Evolutionary conservation across 2,797 vertebrate genomes (phyloP).

Genomic region (Chelidonichthys spinosus): DNA sequence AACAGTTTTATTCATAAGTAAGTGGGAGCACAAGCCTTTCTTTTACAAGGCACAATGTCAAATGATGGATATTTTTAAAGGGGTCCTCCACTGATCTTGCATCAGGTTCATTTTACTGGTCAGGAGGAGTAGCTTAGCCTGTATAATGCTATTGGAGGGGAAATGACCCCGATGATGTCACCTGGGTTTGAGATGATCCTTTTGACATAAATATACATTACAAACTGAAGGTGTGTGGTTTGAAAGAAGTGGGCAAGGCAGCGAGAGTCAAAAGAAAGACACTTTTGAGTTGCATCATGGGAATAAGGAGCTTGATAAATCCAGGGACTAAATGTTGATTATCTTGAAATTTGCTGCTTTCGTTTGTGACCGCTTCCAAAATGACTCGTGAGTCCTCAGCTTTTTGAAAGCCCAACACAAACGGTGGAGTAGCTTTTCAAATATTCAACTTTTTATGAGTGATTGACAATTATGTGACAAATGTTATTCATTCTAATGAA

Average conservation of each 20-base stretch:
- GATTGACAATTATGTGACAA: neutral
- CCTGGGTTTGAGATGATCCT: neutral
- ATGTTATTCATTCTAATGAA: neutral
- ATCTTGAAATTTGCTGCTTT: neutral
- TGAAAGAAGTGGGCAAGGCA: neutral
- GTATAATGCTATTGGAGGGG: neutral
- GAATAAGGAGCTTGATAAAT: neutral
- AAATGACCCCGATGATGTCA: neutral
- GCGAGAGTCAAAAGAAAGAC: neutral
- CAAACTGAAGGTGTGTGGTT: neutral
- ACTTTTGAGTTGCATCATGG: neutral
- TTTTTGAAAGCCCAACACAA: neutral
- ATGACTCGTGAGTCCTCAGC: neutral
- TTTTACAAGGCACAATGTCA: neutral
- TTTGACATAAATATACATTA: neutral
- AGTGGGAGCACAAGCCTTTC: neutral
- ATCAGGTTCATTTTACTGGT: neutral
- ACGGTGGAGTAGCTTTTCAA: neutral
- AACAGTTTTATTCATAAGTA: conserved; percentile 42
- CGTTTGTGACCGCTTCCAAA: neutral
- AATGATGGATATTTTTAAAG: neutral
- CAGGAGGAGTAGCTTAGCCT: neutral
- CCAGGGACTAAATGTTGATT: neutral
- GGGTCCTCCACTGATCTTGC: neutral
- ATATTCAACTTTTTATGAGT: neutral